These are phyloP conservation scores for Zygaena filipendulae DNA, from an alignment of 2,888 invertebrate genomes.

Conservation along the genomic window DNA sequence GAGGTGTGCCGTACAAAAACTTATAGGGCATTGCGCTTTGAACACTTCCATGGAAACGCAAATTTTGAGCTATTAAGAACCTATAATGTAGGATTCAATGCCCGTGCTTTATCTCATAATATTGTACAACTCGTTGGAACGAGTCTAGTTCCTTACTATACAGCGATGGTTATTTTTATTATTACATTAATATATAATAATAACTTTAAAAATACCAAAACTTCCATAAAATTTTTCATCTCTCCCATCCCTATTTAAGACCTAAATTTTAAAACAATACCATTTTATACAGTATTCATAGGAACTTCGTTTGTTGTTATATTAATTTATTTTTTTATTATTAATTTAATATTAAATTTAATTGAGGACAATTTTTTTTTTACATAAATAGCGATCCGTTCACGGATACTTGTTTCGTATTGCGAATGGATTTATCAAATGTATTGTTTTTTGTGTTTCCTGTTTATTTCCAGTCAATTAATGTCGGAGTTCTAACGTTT, in stretches of 20 bases:
- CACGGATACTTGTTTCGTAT: constrained; percentile 37
- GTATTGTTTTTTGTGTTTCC: constrained; percentile 12
- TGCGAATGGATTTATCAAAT: constrained; percentile 34
- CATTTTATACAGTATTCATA: constrained; percentile 68
- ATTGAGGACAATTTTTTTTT: constrained; percentile 56
- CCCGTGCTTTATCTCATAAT: constrained; percentile 54
- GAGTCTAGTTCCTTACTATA: constrained; percentile 51
- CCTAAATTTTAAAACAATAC: constrained; percentile 69
- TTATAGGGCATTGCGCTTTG: constrained; percentile 30
- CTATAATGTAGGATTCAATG: constrained; percentile 64
- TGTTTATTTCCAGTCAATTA: constrained; percentile 33
- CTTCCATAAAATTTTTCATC: constrained; percentile 64
- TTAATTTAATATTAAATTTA: constrained; percentile 66
- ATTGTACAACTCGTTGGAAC: constrained; percentile 48
- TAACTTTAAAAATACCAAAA: constrained; percentile 68
- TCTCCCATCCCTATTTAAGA: constrained; percentile 67
- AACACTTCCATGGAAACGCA: constrained; percentile 68
- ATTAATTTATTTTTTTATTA: constrained; percentile 66
- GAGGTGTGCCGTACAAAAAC: constrained; percentile 30
- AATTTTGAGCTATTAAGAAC: constrained; percentile 57
- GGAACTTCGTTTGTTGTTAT: constrained; percentile 69
- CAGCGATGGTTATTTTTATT: constrained; percentile 50
- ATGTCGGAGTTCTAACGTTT: constrained; percentile 47
- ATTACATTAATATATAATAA: too few relatives aligned
- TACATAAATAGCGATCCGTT: constrained; percentile 68